Conservation (phyloP, 2,797 vertebrate genomes). For the Chloroceryle inda region DNA sequence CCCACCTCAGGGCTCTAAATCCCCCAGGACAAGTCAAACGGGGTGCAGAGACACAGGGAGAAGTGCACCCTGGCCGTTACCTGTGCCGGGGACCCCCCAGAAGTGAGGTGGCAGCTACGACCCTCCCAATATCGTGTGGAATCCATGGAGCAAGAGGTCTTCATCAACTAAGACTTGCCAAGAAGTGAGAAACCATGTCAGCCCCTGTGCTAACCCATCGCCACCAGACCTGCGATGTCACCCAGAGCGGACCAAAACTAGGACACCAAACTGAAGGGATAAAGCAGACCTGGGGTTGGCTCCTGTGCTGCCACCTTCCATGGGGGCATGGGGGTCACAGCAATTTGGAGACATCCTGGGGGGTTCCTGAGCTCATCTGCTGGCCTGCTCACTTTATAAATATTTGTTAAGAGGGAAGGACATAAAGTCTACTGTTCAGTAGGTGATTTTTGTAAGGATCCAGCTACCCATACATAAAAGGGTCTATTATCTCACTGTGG, state of each 20-base stretch:
- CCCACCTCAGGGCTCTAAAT: not conserved
- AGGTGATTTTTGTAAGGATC: constrained; percentile 69
- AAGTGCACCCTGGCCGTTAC: not conserved
- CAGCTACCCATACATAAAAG: constrained; percentile 66
- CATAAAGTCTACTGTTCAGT: constrained; percentile 61
- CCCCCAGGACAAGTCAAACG: not conserved
- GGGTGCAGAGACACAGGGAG: accelerated
- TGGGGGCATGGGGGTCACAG: not conserved
- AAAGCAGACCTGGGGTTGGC: not conserved
- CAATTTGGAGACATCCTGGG: not conserved
- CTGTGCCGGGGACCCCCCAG: not conserved
- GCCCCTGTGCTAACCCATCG: not conserved
- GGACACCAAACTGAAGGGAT: not conserved
- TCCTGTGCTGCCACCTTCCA: accelerated
- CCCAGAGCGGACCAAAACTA: not conserved
- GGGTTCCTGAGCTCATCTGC: constrained; percentile 51
- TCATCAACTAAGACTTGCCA: not conserved
- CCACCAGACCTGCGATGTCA: not conserved
- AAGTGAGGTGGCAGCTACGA: not conserved
- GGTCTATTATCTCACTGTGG: constrained; percentile 67
- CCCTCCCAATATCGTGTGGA: not conserved
- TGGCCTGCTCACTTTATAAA: constrained; percentile 55
- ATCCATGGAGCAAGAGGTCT: not conserved
- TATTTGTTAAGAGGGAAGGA: constrained; percentile 65
- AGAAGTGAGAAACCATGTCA: constrained; percentile 8